Evolutionary conservation across 2,113 vertebrate species (phyloP).

Genomic region (Peromyscus maniculatus): DNA sequence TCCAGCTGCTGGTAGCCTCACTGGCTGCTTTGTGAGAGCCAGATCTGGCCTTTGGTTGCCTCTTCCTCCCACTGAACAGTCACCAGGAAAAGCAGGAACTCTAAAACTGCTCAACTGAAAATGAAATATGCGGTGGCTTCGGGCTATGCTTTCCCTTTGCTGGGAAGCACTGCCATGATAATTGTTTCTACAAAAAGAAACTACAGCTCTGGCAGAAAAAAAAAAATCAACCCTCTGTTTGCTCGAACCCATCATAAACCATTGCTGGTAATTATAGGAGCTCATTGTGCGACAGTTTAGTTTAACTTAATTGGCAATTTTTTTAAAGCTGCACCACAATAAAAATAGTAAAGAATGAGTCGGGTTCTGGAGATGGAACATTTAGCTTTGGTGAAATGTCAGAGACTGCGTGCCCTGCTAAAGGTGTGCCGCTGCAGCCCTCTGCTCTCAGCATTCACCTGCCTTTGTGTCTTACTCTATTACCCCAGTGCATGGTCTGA

Average conservation of each 20-base stretch:
- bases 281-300: conserved; percentile 85
- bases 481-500: neutral
- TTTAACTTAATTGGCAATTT: conserved; percentile 88
- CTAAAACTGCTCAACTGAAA: conserved; percentile 90
- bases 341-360: conserved; percentile 81
- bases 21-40: conserved; percentile 65
- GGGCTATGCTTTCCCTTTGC: conserved; percentile 86
- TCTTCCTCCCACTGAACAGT: conserved; percentile 79
- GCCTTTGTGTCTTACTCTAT: neutral
- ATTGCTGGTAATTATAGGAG: conserved; percentile 89
- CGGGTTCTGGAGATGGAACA: conserved; percentile 80
- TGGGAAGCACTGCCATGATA: conserved; percentile 84
- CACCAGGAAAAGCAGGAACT: conserved; percentile 81
- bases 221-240: conserved; percentile 81
- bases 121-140: conserved; percentile 88
- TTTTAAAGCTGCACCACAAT: conserved; percentile 82
- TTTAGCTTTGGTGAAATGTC: conserved; percentile 83
- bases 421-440: conserved; percentile 64
- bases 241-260: conserved; percentile 87
- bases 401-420: conserved; percentile 61
- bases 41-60: conserved; percentile 63
- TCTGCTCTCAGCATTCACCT: conserved; percentile 34
- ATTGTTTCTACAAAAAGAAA: conserved; percentile 89
- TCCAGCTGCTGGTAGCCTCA: neutral
- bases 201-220: conserved; percentile 84